Conservation (phyloP, 35 echinoderm and acorn worm genomes). For the Diadema setosum region DNA sequence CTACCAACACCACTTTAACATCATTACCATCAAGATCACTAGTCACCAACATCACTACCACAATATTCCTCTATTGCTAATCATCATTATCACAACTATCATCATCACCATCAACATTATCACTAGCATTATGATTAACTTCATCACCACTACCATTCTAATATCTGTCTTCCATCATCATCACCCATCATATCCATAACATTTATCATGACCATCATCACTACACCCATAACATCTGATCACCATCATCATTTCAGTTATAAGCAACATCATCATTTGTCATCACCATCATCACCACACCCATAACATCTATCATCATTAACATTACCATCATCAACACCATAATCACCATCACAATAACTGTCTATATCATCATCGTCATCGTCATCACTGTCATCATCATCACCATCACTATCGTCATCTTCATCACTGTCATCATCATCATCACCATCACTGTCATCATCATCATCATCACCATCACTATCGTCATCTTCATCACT, state of each 20-base stretch:
- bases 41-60: background rate
- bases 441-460: background rate
- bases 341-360: background rate
- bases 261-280: background rate
- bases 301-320: background rate
- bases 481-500: background rate
- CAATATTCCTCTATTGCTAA: background rate
- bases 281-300: background rate
- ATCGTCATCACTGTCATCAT: background rate
- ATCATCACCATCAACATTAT: background rate
- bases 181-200: background rate
- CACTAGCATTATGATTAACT: background rate
- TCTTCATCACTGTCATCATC: background rate
- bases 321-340: background rate
- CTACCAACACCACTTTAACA: background rate
- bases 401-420: background rate
- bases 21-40: background rate
- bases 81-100: background rate
- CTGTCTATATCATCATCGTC: background rate
- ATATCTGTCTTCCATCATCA: background rate
- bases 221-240: background rate
- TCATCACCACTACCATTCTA: background rate
- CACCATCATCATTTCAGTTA: background rate
- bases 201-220: background rate
- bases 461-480: background rate